phyloP scores from a whole-genome alignment of 2,888 invertebrate genomes.

The Caenorhabditis uteleia region DNA sequence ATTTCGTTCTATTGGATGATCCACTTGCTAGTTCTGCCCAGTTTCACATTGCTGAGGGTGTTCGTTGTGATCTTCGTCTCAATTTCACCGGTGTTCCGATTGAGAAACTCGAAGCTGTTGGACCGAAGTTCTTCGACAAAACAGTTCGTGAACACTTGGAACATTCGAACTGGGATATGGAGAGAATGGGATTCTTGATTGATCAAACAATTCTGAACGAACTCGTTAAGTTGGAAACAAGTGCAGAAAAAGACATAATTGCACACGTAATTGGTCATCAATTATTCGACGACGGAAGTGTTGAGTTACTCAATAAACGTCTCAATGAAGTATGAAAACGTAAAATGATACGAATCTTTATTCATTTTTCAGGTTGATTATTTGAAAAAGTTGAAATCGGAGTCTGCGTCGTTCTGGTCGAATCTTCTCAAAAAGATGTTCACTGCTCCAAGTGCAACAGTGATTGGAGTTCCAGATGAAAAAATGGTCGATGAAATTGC shows the following conservation, averaged over 20 bases:
- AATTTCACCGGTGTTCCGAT: conserved; percentile 61
- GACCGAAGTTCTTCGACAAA: conserved; percentile 53
- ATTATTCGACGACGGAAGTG: conserved; percentile 78
- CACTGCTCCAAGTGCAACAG: conserved; percentile 61
- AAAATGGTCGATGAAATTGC: conserved; percentile 75
- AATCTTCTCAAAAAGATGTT: conserved; percentile 73
- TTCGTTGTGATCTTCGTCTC: conserved; percentile 49
- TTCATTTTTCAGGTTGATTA: conserved; percentile 39
- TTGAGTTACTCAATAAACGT: conserved; percentile 46
- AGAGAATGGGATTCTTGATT: conserved; percentile 79
- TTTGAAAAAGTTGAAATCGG: conserved; percentile 74
- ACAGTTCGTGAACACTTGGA: conserved; percentile 67
- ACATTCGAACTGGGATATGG: conserved; percentile 78
- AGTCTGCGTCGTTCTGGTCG: conserved; percentile 79
- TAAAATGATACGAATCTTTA: no score
- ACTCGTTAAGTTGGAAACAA: conserved; percentile 73
- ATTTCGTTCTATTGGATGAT: conserved; percentile 61
- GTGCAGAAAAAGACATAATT: conserved; percentile 81
- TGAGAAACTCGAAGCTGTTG: conserved; percentile 52
- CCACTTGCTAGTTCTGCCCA: conserved; percentile 53
- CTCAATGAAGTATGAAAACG: no score
- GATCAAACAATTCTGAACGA: conserved; percentile 65
- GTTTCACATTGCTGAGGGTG: conserved; percentile 43
- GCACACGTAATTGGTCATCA: conserved; percentile 83
- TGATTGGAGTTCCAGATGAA: conserved; percentile 76